A percentile compares a stretch with the other conserved stretches of the same genome.
phyloP scores from a whole-genome alignment of 1,140 invertebrate genomes.

The Mactra quadrangularis region DNA sequence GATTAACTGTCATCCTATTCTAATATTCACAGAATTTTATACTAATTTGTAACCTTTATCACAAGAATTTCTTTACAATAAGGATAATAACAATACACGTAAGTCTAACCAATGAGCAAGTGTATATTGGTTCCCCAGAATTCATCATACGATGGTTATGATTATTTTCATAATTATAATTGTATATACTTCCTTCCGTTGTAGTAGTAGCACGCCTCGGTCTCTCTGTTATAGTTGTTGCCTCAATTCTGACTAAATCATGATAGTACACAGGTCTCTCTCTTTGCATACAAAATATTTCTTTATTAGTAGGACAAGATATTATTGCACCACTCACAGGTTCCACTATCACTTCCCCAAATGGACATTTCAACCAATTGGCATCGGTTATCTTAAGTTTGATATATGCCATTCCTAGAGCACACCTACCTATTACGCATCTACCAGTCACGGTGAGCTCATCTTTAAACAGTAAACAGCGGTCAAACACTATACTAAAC shows the following conservation, averaged over 20 bases:
- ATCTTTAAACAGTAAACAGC: slow-evolving; percentile 18
- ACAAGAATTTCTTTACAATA: too few relatives aligned
- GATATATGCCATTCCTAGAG: neutral
- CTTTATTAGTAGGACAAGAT: slow-evolving; percentile 30
- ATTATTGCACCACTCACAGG: slow-evolving; percentile 8
- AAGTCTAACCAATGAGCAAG: too few relatives aligned
- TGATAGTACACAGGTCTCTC: slow-evolving; percentile 40
- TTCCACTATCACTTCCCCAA: slow-evolving; percentile 1
- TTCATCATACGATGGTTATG: neutral
- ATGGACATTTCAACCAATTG: slow-evolving; percentile 51
- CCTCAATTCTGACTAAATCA: slow-evolving; percentile 31
- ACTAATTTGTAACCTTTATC: too few relatives aligned
- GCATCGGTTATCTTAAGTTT: slow-evolving; percentile 22
- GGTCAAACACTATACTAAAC: neutral
- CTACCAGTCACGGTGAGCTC: slow-evolving; percentile 4
- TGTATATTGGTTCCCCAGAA: neutral
- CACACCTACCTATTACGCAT: slow-evolving; percentile 31
- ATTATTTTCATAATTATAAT: neutral
- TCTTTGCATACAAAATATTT: slow-evolving; percentile 29
- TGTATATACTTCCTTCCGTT: slow-evolving; percentile 16
- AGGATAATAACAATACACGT: too few relatives aligned
- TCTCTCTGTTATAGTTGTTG: slow-evolving; percentile 31
- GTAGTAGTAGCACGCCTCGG: slow-evolving; percentile 3
- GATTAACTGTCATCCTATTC: too few relatives aligned
- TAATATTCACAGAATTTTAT: too few relatives aligned